Conservation (phyloP, 2,113 vertebrate species). For the Mus musculus region GRCm39 chr1:86380001-86380500, state of each 20-base stretch:
- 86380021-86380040: background rate
- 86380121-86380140: too few relatives aligned
- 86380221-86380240: too few relatives aligned
- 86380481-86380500: background rate
- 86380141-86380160: too few relatives aligned
- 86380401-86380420: background rate
- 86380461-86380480: background rate
- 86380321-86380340: background rate
- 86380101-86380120: background rate
- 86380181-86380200: too few relatives aligned
- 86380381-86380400: background rate
- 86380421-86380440: background rate
- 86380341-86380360: background rate
- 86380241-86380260: too few relatives aligned
- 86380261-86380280: background rate
- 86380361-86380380: background rate
- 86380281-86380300: background rate
- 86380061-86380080: background rate
- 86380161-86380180: too few relatives aligned
- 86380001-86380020: background rate
- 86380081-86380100: background rate
- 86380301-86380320: background rate
- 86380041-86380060: background rate
- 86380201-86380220: too few relatives aligned
- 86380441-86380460: background rate